Conservation (phyloP, 2,888 invertebrate species). For the Heteromurus nitidus region DNA sequence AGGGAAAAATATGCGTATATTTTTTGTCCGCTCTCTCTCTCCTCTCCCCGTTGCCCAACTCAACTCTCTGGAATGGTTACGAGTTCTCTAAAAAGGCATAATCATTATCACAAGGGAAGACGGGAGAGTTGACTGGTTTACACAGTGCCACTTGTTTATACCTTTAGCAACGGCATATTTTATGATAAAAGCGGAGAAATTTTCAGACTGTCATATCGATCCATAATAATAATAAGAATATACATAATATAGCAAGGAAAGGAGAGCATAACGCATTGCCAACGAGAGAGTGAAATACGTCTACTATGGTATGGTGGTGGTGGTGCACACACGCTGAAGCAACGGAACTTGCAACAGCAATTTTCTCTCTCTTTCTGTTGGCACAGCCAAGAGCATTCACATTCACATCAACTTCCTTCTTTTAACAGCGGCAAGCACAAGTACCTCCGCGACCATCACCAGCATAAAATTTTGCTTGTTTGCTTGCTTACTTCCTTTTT, state of each 20-base stretch:
- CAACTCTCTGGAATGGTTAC: too few species aligned
- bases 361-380: slow-evolving; percentile 55
- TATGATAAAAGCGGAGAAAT: slow-evolving; percentile 54
- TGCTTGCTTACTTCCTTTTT: slow-evolving; percentile 56
- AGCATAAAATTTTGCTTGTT: slow-evolving; percentile 58
- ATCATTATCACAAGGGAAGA: slow-evolving; percentile 34
- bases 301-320: too few species aligned
- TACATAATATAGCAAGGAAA: too few species aligned
- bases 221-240: slow-evolving; percentile 53
- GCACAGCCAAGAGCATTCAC: slow-evolving; percentile 57
- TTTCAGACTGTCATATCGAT: slow-evolving; percentile 58
- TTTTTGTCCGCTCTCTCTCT: neutral
- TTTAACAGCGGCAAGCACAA: slow-evolving; percentile 13
- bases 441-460: slow-evolving; percentile 13
- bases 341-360: slow-evolving; percentile 61
- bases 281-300: neutral
- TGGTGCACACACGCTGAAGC: too few species aligned
- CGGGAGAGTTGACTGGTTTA: neutral
- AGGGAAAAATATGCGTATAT: slow-evolving; percentile 35
- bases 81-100: neutral
- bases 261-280: neutral
- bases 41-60: neutral
- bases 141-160: slow-evolving; percentile 35
- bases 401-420: slow-evolving; percentile 44
- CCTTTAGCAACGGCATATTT: slow-evolving; percentile 51